Percentiles rank a stretch among this genome's conserved stretches.
Conservation (phyloP, 2,888 invertebrate genomes). For the Drosophila ochracea region DNA sequence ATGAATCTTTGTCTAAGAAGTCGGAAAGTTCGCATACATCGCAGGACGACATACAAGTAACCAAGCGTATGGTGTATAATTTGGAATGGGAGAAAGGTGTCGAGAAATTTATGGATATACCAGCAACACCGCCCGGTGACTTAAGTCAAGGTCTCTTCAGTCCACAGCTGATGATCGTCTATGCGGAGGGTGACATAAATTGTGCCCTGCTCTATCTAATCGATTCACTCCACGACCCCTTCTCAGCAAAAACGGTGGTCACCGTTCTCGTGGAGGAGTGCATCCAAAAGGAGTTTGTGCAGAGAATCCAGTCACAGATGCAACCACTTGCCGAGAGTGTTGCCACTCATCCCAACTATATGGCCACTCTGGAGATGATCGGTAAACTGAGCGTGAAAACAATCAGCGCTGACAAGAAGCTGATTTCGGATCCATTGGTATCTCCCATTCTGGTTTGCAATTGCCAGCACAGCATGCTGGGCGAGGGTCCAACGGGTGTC, state of each 20-base stretch:
- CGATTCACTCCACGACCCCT: conserved; percentile 47
- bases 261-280: conserved; percentile 53
- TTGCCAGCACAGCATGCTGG: conserved; percentile 28
- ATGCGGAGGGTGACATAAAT: conserved; percentile 48
- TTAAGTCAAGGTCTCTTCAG: not conserved
- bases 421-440: not conserved
- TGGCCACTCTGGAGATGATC: not conserved
- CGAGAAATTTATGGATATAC: not conserved
- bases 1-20: not conserved
- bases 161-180: conserved; percentile 61
- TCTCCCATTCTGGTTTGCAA: conserved; percentile 39
- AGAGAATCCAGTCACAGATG: conserved; percentile 26
- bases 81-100: not conserved
- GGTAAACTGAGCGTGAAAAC: not conserved
- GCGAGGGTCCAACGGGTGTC: conserved; percentile 36
- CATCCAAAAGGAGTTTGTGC: conserved; percentile 34
- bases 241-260: conserved; percentile 27
- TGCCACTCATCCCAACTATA: conserved; percentile 25
- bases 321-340: not conserved
- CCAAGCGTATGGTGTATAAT: conserved; percentile 32
- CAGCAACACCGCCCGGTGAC: conserved; percentile 24
- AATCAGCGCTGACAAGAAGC: not conserved
- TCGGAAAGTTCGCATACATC: not conserved
- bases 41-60: conserved; percentile 4
- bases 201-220: conserved; percentile 50